Percentiles rank a stretch among this genome's conserved stretches.
Evolutionary conservation across 2,888 invertebrate species (phyloP).

Genomic region (Enoplolaimus lenunculus): DNA sequence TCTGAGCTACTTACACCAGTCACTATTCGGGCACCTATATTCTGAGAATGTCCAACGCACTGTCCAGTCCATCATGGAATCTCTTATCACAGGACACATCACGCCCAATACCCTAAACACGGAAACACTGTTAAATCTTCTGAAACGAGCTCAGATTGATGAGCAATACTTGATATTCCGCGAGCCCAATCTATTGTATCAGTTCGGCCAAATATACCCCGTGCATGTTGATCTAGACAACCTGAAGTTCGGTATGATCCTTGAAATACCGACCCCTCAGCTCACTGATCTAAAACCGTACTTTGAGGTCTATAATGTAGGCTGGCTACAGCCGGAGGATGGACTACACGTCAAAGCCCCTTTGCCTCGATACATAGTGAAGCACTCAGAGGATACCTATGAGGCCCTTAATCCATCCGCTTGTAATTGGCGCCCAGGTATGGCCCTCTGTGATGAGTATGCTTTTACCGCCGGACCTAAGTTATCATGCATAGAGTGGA

Average conservation of each 20-base stretch:
- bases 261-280: background rate
- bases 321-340: background rate
- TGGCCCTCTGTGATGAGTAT: background rate
- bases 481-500: background rate
- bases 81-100: background rate
- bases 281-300: background rate
- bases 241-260: background rate
- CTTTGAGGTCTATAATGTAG: background rate
- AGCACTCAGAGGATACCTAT: background rate
- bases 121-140: background rate
- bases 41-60: background rate
- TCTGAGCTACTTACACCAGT: background rate
- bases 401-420: background rate
- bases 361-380: background rate
- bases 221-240: background rate
- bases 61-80: background rate
- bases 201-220: background rate
- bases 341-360: background rate
- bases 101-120: background rate
- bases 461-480: background rate
- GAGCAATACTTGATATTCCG: background rate
- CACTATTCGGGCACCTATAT: background rate
- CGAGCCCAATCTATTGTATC: background rate
- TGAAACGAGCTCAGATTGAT: background rate
- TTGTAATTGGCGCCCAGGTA: background rate